Base-by-base conservation (phyloP, 2,888 invertebrate genomes). In the Cephus runcator region DNA sequence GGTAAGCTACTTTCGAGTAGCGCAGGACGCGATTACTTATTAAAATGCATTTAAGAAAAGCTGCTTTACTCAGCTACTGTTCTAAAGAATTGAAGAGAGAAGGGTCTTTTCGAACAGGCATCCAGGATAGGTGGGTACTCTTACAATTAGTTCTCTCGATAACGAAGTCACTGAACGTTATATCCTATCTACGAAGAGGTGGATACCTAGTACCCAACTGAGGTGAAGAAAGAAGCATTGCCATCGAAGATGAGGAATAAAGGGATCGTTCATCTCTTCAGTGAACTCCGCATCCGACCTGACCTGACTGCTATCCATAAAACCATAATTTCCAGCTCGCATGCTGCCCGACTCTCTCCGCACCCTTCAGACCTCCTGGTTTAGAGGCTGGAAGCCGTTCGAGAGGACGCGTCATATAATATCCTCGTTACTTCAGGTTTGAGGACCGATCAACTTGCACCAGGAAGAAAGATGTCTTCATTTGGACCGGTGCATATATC, bases 311-410 rank as follows among this genome's bases (percentile, higher is more conserved):
- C 73, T 75, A 73, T 80, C 80, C 80, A 80, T 80, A 79, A 79
- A 79, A 79, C 80, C 80, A 79, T 79, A 80, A 80, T 79, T 80
- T 80, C 77, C 79, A 79, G 80, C 79, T 79, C 79, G 80, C 79
- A 79, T 79, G 79, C 76, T 75, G 77, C 76, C 77, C 73, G 76
- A 78, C 76, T 77, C 71, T 73, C 75, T 75, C 34, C 79, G 56
- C 56, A 9, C 56, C 56, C 56, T 56, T 23, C 56, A 23, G 23
- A 56, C 56, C 56, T 56, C 9, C 23, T 56, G 23, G 56, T 56
- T 56, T 56, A 56, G 56, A 56, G 23, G 9, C 9, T 56, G 9
- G 56, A 56, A 56, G 56, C 9, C 23, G 56, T 23, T 56, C 56
- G 56, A 56, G 56, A 56, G 56, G 56, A 56, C 56, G 23, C 56